Evolutionary conservation across 2,113 vertebrate genomes (phyloP).

Genomic region (Periophthalmodon schlosseri): DNA sequence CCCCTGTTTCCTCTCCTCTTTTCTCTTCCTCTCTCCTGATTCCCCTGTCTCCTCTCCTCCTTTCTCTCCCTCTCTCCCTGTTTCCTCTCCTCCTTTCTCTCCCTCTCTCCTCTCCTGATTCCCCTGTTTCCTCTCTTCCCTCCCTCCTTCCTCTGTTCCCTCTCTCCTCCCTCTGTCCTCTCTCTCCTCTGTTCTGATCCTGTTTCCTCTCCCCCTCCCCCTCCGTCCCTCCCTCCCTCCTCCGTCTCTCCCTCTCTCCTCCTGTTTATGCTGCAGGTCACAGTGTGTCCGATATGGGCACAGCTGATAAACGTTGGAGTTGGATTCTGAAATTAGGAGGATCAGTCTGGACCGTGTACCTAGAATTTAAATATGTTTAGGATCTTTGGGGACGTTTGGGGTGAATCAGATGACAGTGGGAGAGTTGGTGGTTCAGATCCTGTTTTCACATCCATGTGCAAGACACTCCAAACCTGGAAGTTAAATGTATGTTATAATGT

Average conservation of each 20-base stretch:
- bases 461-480: too few relatives aligned
- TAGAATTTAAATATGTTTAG: background rate
- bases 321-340: background rate
- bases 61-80: background rate
- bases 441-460: too few relatives aligned
- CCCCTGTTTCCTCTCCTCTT: too few relatives aligned
- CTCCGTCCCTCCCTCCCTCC: background rate
- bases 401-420: background rate
- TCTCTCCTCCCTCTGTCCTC: background rate
- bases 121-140: background rate
- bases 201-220: too few relatives aligned
- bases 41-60: too few relatives aligned
- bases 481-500: too few relatives aligned
- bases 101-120: too few relatives aligned
- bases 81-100: background rate
- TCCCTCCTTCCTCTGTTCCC: background rate
- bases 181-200: background rate
- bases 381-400: background rate
- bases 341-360: background rate
- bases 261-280: background rate
- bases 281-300: background rate
- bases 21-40: too few relatives aligned
- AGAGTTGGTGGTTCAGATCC: background rate
- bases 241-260: background rate
- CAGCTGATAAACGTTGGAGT: background rate